Base-by-base conservation (phyloP, 1,140 invertebrate species). In the Stegodyphus mimosarum region DNA sequence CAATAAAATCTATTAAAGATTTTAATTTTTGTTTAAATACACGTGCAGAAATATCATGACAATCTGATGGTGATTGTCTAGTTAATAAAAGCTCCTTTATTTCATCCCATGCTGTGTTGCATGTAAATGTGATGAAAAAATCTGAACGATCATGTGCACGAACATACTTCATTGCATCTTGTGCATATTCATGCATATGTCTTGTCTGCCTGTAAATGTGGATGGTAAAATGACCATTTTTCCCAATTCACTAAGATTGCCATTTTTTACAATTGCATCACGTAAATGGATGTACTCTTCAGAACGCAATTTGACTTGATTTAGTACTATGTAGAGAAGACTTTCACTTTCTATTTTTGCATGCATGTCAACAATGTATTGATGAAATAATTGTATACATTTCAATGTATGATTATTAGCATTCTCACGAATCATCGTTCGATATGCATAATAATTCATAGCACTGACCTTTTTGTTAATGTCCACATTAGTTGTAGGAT, bases 61-160 rank as follows among this genome's bases (percentile, higher is more conserved):
- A 15, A 63, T 79, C 83, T 51, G 83, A 53, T 50, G 50, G 17
- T 63, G 72, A 55, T 63, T 79, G 73, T 17, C 53, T 51, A 50
- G 72, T 50, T 52, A 74, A 64, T 51, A 84, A 49, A 15, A 18
- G 15, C 53, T 60, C 74, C 52, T 55, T 74, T 15, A 84, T 84
- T 51, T 74, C 83, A n/a, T 49, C 7, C 83, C 70, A 84, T 51
- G 72, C 15, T 18, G 72, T 55, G 51, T 84, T 75, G 50, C 66
- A 67, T 70, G 66, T 92, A 33, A 91, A 87, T 13, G 91, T 92
- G 15, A 91, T 89, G 85, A 92, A 91, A 0, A 91, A 75, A 86
- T 90, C 89, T 18, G 91, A 90, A 50, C 87, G 86, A 13, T 91
- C 91, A 87, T 84, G 90, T 67, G 86, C 50, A 13, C 85, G n/a